Percentiles rank a stretch among this genome's conserved stretches.
phyloP scores from a whole-genome alignment of 1,140 invertebrate species.

The Diorhabda elongata region DNA sequence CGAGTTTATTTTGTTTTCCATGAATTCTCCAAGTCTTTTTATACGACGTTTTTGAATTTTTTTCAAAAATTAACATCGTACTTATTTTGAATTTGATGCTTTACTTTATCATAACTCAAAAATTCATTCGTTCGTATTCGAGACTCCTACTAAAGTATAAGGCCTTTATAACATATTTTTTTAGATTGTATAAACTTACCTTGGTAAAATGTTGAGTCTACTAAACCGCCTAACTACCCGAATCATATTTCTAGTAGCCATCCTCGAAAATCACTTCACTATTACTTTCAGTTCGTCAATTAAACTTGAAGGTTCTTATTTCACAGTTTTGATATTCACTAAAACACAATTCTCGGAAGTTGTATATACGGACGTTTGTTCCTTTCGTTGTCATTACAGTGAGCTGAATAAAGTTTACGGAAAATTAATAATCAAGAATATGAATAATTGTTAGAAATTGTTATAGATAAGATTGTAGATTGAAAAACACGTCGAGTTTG shows the following conservation, averaged over 20 bases:
- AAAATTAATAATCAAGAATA: not conserved
- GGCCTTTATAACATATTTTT: too few relatives aligned
- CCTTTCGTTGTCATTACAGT: not conserved
- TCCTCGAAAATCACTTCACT: not conserved
- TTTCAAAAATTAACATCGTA: too few relatives aligned
- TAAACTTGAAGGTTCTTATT: not conserved
- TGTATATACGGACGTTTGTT: not conserved
- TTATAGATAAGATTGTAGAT: too few relatives aligned
- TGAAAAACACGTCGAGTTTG: too few relatives aligned
- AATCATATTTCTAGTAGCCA: not conserved
- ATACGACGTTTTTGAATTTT: too few relatives aligned
- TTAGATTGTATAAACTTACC: not conserved
- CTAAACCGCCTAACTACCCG: not conserved
- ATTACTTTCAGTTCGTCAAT: not conserved
- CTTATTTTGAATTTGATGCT: too few relatives aligned
- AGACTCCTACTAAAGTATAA: too few relatives aligned
- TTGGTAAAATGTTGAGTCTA: not conserved
- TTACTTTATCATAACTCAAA: too few relatives aligned
- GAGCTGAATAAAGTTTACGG: not conserved
- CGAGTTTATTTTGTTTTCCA: too few relatives aligned
- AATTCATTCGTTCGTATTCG: too few relatives aligned
- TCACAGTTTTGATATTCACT: not conserved
- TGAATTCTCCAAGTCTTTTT: too few relatives aligned
- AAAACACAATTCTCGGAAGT: not conserved
- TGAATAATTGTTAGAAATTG: too few relatives aligned